Evolutionary conservation across 2,888 invertebrate species (phyloP), one percentile per base, ranked within the genome.

Genomic region (Steinernema scapterisci): DNA sequence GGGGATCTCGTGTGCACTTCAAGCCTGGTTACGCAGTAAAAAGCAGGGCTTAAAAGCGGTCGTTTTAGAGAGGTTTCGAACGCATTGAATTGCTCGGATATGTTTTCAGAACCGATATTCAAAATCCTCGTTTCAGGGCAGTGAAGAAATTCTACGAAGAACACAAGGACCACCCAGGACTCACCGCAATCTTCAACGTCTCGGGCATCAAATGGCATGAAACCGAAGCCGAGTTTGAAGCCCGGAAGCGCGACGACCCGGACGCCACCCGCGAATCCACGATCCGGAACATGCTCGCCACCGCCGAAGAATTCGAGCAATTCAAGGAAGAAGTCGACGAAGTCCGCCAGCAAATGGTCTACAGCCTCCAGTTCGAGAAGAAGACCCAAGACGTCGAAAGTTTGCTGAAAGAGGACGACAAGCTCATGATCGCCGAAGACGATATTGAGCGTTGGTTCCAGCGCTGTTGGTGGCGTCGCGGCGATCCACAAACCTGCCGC

Each of bases 391-490:
- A 13, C 31, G 25, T 63, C 11, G 63, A 63, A 31, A 11, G 16
- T 16, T 16, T 63, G 31, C 63, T 63, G 25, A 63, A 63, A 5
- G 31, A 63, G 31, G 63, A 63, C 31, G 16, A 63, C 1, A 63
- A 31, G 19, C 63, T 63, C 16, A 21, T 63, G 63, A 7, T 13
- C 16, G 25, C 9, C 5, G 19, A 25, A 25, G 63, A 63, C 1
- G 63, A 63, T 13, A 63, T 63, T 31, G 63, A 63, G 19, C 23
- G 27, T 25, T 63, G 63, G 63, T 63, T 63, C 63, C 23, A 31
- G n/a, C 27, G 63, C 1, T 63, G 63, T 31, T 63, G 63, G 63
- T 63, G 63, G 63, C 63, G 63, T 7, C 63, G 63, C 27, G 63
- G 63, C 27, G 38, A 38, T 31, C 63, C 63, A 2, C 27, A 63